Evolutionary conservation across 2,797 vertebrate genomes (phyloP).

Genomic region (Naso thynnoides): DNA sequence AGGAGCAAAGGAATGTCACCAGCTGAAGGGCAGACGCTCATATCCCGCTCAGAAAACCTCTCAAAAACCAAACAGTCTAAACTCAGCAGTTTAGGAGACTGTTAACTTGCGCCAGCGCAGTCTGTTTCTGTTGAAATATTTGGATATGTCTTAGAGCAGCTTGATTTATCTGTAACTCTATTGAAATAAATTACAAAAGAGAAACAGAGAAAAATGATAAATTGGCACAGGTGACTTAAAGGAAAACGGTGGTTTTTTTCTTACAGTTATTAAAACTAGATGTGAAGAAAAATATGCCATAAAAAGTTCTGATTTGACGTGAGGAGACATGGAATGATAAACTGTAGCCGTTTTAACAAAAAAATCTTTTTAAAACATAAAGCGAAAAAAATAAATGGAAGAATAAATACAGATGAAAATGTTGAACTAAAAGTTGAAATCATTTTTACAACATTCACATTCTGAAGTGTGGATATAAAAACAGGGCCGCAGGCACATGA

Average conservation of each 20-base stretch:
- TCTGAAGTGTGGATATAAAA: conserved; percentile 25
- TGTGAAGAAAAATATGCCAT: conserved; percentile 8
- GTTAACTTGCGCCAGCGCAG: neutral
- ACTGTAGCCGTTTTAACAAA: neutral
- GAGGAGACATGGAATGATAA: conserved; percentile 6
- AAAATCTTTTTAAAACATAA: neutral
- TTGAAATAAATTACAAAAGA: conserved; percentile 12
- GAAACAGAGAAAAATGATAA: neutral
- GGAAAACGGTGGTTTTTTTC: neutral
- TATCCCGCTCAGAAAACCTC: conserved; percentile 37
- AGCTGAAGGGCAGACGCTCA: conserved; percentile 64
- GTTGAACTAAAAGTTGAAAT: neutral
- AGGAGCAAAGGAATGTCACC: conserved; percentile 64
- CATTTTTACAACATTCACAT: conserved; percentile 17
- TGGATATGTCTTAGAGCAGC: conserved; percentile 1
- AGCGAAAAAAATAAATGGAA: neutral
- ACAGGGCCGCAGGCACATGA: conserved; percentile 4
- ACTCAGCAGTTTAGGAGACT: conserved; percentile 30
- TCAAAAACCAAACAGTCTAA: conserved; percentile 21
- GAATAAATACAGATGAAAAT: conserved; percentile 3
- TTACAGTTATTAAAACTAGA: neutral
- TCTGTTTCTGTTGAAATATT: conserved; percentile 18
- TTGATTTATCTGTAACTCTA: conserved; percentile 3
- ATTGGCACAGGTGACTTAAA: conserved; percentile 8
- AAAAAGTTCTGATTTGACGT: neutral